Conservation (phyloP, 2,888 invertebrate genomes). For the Trichopoda pennipes region DNA sequence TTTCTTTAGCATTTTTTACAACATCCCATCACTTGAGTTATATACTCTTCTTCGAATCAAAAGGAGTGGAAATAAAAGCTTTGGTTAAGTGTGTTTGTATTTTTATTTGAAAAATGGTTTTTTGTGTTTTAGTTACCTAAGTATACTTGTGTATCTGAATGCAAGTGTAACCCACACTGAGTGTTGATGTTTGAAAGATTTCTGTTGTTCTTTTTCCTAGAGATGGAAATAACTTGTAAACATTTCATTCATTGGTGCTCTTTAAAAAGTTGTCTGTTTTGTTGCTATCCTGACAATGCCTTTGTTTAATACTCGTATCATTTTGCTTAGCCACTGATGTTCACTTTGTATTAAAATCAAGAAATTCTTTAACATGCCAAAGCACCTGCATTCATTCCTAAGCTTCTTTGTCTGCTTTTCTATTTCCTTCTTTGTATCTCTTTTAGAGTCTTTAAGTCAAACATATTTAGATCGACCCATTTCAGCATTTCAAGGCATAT, state of each 20-base stretch:
- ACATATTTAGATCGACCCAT: slow-evolving; percentile 3
- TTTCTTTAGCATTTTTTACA: neutral
- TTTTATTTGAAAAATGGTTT: neutral
- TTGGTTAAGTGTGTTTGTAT: neutral
- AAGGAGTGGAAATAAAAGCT: neutral
- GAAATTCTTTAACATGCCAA: neutral
- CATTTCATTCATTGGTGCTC: slow-evolving; percentile 20
- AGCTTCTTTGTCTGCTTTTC: neutral
- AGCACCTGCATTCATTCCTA: too few relatives aligned
- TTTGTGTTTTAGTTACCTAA: neutral
- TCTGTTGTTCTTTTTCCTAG: neutral
- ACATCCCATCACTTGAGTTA: slow-evolving; percentile 7
- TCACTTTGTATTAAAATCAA: neutral
- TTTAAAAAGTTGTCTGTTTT: neutral
- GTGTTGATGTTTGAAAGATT: neutral
- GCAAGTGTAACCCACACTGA: neutral
- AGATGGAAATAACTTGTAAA: neutral
- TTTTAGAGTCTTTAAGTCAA: neutral
- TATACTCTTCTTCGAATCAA: neutral
- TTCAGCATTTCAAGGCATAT: slow-evolving; percentile 6
- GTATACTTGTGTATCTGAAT: neutral
- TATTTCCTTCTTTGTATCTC: neutral
- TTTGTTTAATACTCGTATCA: neutral
- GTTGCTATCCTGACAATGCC: slow-evolving; percentile 17
- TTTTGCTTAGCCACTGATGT: slow-evolving; percentile 1